A percentile compares a stretch with the other conserved stretches of the same genome.
These are phyloP conservation scores for Gobius niger DNA, from an alignment of 2,113 vertebrate species.

Conservation along the genomic window DNA sequence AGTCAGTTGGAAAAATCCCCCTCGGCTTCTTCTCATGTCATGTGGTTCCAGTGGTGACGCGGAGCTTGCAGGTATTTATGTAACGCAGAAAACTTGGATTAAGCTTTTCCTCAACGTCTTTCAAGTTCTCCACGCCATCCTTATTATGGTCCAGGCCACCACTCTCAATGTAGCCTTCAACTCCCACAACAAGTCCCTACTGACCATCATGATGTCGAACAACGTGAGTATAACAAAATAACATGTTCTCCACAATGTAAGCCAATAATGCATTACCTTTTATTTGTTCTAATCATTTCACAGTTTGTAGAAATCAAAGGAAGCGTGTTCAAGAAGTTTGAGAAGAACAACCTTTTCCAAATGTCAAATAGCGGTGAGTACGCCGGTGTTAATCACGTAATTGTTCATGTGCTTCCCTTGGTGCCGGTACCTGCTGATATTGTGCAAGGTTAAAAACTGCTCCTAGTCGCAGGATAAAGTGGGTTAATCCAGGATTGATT, in stretches of 20 bases:
- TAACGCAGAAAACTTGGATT: not conserved
- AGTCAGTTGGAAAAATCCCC: not conserved
- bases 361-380: slow-evolving; percentile 97
- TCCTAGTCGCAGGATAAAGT: slow-evolving; percentile 43
- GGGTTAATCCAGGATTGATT: slow-evolving; percentile 69
- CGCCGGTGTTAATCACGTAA: not conserved
- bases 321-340: slow-evolving; percentile 99
- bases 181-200: slow-evolving; percentile 97
- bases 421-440: slow-evolving; percentile 28
- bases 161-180: slow-evolving; percentile 99
- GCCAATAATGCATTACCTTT: not conserved
- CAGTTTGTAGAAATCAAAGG: slow-evolving; percentile 99
- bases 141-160: slow-evolving; percentile 98
- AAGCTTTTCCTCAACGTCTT: slow-evolving; percentile 78
- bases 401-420: not conserved
- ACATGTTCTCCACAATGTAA: not conserved
- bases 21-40: not conserved
- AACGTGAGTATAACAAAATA: slow-evolving; percentile 81
- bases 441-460: slow-evolving; percentile 40
- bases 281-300: slow-evolving; percentile 18
- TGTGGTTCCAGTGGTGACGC: not conserved
- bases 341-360: slow-evolving; percentile 99
- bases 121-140: slow-evolving; percentile 94
- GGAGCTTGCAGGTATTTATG: not conserved
- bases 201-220: slow-evolving; percentile 99